A percentile compares a stretch with the other conserved stretches of the same genome.
Evolutionary conservation across 1,140 invertebrate species (phyloP).

Genomic region (Mizuhopecten yessoensis): DNA sequence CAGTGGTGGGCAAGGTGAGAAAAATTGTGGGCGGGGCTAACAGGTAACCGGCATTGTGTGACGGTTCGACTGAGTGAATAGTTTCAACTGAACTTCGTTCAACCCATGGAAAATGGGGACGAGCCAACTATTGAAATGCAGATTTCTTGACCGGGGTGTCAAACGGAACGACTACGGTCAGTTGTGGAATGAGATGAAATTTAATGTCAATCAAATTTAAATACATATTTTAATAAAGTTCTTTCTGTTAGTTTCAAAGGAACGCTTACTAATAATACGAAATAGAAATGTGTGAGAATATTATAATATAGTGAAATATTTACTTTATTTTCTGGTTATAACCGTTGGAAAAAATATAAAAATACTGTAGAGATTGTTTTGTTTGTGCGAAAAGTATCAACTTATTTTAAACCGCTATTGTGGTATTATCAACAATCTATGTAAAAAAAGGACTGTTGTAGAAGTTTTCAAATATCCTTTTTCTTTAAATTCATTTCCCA

Average conservation of each 20-base stretch:
- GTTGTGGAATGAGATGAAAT: background rate
- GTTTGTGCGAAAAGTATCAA: background rate
- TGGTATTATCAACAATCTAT: background rate
- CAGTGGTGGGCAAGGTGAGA: conserved; percentile 54
- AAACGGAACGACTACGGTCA: background rate
- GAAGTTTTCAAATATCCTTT: background rate
- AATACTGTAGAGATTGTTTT: background rate
- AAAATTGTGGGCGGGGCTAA: conserved; percentile 58
- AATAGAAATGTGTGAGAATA: background rate
- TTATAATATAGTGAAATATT: background rate
- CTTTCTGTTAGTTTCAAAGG: background rate
- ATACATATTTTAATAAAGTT: conserved; percentile 34
- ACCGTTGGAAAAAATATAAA: no score
- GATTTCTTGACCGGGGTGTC: conserved; percentile 45
- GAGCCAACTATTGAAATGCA: conserved; percentile 53
- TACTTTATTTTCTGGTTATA: background rate
- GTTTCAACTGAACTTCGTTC: conserved; percentile 55
- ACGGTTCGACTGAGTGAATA: conserved; percentile 53
- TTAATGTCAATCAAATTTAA: background rate
- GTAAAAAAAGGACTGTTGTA: background rate
- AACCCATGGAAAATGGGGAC: conserved; percentile 56
- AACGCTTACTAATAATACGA: no score
- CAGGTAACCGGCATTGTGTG: conserved; percentile 58
- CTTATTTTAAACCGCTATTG: background rate
- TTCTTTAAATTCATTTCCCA: background rate